Evolutionary conservation across 2,888 invertebrate genomes (phyloP).

Genomic region (Rhyacophila evoluta): DNA sequence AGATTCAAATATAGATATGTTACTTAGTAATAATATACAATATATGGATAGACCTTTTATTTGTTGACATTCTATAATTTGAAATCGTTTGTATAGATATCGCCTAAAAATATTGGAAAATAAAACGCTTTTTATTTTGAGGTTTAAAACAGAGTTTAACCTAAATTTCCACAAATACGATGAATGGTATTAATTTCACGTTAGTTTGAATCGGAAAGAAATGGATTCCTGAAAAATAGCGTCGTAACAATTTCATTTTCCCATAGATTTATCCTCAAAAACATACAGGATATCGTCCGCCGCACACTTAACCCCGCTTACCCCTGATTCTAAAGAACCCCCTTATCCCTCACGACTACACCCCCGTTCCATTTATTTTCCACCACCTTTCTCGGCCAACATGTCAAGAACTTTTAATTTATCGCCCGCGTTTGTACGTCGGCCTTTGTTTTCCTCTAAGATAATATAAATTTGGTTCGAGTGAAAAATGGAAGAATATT

Average conservation of each 20-base stretch:
- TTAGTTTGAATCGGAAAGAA: too few relatives aligned
- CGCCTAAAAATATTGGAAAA: too few relatives aligned
- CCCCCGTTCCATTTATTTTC: too few relatives aligned
- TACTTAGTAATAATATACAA: too few relatives aligned
- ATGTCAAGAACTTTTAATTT: constrained; percentile 50
- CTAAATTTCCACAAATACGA: too few relatives aligned
- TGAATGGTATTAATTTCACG: too few relatives aligned
- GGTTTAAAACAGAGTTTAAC: too few relatives aligned
- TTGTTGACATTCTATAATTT: too few relatives aligned
- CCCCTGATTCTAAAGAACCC: background rate
- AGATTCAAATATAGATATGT: too few relatives aligned
- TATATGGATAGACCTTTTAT: too few relatives aligned
- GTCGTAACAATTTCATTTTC: background rate
- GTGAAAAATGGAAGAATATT: constrained; percentile 37
- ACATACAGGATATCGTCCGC: constrained; percentile 3
- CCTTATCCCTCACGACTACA: background rate
- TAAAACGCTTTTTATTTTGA: too few relatives aligned
- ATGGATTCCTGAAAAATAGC: background rate
- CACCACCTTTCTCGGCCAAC: constrained; percentile 23
- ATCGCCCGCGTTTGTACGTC: constrained; percentile 36
- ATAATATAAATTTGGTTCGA: constrained; percentile 35
- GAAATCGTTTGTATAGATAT: too few relatives aligned
- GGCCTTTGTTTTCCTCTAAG: constrained; percentile 40
- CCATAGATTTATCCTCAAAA: background rate
- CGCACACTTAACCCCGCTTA: constrained; percentile 19